Percentiles rank a stretch among this genome's conserved stretches.
phyloP scores from a whole-genome alignment of 2,888 invertebrate species.

The Frankliniella fusca region DNA sequence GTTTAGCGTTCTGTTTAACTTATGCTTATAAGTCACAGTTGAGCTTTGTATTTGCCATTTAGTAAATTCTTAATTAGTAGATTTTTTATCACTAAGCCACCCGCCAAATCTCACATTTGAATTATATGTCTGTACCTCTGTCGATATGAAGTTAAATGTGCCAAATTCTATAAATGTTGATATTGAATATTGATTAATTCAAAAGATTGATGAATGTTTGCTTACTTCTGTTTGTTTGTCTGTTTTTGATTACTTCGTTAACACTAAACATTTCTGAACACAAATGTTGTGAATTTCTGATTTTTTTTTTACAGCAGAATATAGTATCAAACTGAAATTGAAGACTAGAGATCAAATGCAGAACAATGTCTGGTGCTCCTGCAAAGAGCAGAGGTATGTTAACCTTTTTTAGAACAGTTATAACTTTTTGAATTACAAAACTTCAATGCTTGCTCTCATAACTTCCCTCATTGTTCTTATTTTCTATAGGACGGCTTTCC shows the following conservation, averaged over 20 bases:
- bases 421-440: background rate
- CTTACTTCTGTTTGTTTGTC: too few relatives aligned
- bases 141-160: too few relatives aligned
- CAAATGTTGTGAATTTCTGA: too few relatives aligned
- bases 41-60: background rate
- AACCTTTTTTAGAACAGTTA: background rate
- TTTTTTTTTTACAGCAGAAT: too few relatives aligned
- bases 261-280: too few relatives aligned
- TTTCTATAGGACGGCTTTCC: constrained; percentile 63
- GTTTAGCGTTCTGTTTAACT: background rate
- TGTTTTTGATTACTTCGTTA: too few relatives aligned
- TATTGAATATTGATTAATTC: constrained; percentile 12
- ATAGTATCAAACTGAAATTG: too few relatives aligned
- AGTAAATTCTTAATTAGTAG: too few relatives aligned
- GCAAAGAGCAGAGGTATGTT: background rate
- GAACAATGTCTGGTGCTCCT: background rate
- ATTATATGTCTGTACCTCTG: too few relatives aligned
- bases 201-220: too few relatives aligned
- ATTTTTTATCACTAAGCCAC: too few relatives aligned
- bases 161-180: background rate
- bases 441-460: background rate
- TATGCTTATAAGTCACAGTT: background rate
- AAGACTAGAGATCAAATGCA: background rate
- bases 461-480: background rate
- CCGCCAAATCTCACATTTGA: too few relatives aligned